phyloP scores from a whole-genome alignment of 2,888 invertebrate species.

The Gerosis bhagava region DNA sequence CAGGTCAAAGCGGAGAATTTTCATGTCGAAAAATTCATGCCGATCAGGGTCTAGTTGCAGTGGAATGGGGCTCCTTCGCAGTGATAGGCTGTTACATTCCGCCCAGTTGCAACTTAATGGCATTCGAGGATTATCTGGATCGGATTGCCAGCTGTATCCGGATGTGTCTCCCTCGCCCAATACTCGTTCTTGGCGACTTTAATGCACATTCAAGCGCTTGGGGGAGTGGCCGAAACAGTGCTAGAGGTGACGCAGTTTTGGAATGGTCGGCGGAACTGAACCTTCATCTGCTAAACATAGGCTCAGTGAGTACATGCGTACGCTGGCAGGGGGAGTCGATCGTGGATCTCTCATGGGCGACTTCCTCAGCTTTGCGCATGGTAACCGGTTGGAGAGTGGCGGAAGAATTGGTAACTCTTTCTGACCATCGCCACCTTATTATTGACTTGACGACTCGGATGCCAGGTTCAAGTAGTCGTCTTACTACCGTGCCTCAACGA shows the following conservation, averaged over 20 bases:
- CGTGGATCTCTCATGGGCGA: no score
- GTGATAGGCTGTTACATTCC: no score
- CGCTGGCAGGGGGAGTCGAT: no score
- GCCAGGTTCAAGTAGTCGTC: no score
- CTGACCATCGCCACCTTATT: slow-evolving; percentile 26
- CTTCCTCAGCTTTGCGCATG: no score
- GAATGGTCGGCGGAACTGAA: not conserved
- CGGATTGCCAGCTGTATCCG: not conserved
- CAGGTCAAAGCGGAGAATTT: not conserved
- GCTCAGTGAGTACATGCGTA: no score
- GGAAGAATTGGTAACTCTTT: slow-evolving; percentile 26
- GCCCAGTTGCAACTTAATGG: not conserved
- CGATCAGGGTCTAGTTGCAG: not conserved
- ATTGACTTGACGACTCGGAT: slow-evolving; percentile 6
- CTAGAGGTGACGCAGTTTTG: not conserved
- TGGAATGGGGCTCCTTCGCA: slow-evolving; percentile 1
- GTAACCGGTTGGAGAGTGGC: no score
- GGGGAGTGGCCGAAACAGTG: not conserved
- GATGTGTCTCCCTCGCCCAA: not conserved
- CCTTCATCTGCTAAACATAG: slow-evolving; percentile 18
- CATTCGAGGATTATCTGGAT: slow-evolving; percentile 8
- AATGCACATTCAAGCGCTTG: not conserved
- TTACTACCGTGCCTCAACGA: no score
- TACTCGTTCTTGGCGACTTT: no score
- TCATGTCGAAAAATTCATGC: not conserved